A percentile compares a stretch with the other conserved stretches of the same genome.
These are phyloP conservation scores for Thripadectes ignobilis DNA, from an alignment of 2,797 vertebrate genomes.

Conservation along the genomic window DNA sequence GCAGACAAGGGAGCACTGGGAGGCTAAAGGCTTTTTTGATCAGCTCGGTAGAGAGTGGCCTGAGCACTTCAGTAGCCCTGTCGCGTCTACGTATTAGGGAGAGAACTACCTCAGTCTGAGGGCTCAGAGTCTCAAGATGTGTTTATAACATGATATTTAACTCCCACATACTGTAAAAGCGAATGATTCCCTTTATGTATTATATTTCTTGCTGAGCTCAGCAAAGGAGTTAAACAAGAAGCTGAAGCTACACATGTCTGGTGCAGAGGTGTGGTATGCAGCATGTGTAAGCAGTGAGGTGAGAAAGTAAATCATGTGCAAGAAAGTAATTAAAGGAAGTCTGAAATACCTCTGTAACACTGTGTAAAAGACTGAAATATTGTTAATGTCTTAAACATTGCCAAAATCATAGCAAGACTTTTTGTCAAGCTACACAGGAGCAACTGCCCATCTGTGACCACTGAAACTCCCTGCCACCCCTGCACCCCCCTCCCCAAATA, in stretches of 20 bases:
- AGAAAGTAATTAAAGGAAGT: not conserved
- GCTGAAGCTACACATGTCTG: not conserved
- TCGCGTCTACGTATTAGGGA: not conserved
- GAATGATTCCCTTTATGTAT: not conserved
- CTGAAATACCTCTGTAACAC: not conserved
- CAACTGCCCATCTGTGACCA: not conserved
- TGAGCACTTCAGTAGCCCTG: not conserved
- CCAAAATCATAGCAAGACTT: not conserved
- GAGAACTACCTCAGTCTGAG: not conserved
- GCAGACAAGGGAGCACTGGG: not conserved
- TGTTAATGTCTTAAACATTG: not conserved
- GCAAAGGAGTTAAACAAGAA: not conserved
- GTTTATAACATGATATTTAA: not conserved
- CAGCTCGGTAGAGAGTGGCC: not conserved
- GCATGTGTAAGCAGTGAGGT: not conserved
- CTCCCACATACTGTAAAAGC: not conserved
- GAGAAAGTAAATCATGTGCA: not conserved
- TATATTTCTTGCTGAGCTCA: not conserved
- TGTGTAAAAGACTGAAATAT: not conserved
- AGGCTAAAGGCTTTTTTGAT: not conserved
- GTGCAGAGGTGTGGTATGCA: not conserved
- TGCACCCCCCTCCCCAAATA: not conserved
- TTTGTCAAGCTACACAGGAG: not conserved
- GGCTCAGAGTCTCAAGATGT: not conserved
- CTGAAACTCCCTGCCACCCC: not conserved